Percentiles rank a stretch among this genome's conserved stretches.
These are phyloP conservation scores for Astyanax mexicanus DNA, from an alignment of 2,797 vertebrate genomes.

Conservation along the genomic window DNA sequence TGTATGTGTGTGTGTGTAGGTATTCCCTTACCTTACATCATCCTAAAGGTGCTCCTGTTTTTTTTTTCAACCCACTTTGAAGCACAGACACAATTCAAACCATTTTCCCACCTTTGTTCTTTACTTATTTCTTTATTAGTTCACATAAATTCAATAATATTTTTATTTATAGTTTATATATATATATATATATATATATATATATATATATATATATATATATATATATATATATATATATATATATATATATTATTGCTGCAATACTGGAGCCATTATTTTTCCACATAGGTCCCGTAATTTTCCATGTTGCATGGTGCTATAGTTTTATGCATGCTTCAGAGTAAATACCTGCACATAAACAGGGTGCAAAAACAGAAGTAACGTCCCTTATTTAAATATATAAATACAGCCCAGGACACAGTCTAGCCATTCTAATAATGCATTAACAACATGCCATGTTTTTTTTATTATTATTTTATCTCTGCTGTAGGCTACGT, in stretches of 20 bases:
- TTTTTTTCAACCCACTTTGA: not conserved
- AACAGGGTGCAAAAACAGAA: slow-evolving; percentile 84
- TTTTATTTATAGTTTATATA: slow-evolving; percentile 23
- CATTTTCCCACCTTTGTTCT: slow-evolving; percentile 75
- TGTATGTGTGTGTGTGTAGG: slow-evolving; percentile 17
- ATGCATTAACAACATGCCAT: slow-evolving; percentile 83
- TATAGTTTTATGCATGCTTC: slow-evolving; percentile 82
- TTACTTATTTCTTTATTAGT: slow-evolving; percentile 56
- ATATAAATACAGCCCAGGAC: slow-evolving; percentile 70
- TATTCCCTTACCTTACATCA: slow-evolving; percentile 9
- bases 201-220: slow-evolving; percentile 68
- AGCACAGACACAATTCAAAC: slow-evolving; percentile 33
- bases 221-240: slow-evolving; percentile 57
- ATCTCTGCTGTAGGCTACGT: slow-evolving; percentile 16
- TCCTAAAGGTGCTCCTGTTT: slow-evolving; percentile 14
- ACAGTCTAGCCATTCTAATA: slow-evolving; percentile 83
- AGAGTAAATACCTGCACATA: slow-evolving; percentile 78
- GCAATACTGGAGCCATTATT: slow-evolving; percentile 76
- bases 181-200: slow-evolving; percentile 69
- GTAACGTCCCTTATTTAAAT: slow-evolving; percentile 71
- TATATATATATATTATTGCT: too few relatives aligned
- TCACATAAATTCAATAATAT: slow-evolving; percentile 66
- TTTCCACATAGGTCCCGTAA: slow-evolving; percentile 67
- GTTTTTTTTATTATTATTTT: slow-evolving; percentile 60
- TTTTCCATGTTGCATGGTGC: slow-evolving; percentile 70